phyloP scores from a whole-genome alignment of 2,113 vertebrate genomes.

The Pterocles burchelli region DNA sequence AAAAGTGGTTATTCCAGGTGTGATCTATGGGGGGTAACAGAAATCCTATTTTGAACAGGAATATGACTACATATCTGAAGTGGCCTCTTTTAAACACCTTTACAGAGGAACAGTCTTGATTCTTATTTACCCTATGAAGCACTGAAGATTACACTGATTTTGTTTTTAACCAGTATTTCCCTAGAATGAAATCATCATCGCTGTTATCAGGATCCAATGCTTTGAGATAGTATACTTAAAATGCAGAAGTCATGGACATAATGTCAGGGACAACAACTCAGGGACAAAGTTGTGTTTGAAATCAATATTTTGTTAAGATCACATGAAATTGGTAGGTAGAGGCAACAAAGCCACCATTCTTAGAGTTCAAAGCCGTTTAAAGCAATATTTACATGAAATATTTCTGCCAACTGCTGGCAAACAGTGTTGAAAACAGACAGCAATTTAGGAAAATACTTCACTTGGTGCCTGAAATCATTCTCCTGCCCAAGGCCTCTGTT shows the following conservation, averaged over 20 bases:
- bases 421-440: not conserved
- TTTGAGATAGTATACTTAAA: not conserved
- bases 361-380: conserved; percentile 12
- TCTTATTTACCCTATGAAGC: not conserved
- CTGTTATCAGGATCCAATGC: not conserved
- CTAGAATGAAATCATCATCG: not conserved
- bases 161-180: not conserved
- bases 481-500: not conserved
- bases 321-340: not conserved
- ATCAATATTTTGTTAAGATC: conserved; percentile 30
- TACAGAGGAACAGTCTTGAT: not conserved
- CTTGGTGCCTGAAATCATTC: not conserved
- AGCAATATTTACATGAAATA: not conserved
- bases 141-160: not conserved
- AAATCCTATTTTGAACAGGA: not conserved
- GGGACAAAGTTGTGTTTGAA: conserved; percentile 12
- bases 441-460: not conserved
- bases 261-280: not conserved
- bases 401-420: not conserved
- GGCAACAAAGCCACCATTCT: not conserved
- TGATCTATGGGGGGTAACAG: not conserved
- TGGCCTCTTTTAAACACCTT: not conserved
- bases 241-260: not conserved
- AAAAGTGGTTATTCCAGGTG: not conserved
- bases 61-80: not conserved